These are phyloP conservation scores for Platorchestia sp. DNA, from an alignment of 1,140 invertebrate species.

Conservation along the genomic window DNA sequence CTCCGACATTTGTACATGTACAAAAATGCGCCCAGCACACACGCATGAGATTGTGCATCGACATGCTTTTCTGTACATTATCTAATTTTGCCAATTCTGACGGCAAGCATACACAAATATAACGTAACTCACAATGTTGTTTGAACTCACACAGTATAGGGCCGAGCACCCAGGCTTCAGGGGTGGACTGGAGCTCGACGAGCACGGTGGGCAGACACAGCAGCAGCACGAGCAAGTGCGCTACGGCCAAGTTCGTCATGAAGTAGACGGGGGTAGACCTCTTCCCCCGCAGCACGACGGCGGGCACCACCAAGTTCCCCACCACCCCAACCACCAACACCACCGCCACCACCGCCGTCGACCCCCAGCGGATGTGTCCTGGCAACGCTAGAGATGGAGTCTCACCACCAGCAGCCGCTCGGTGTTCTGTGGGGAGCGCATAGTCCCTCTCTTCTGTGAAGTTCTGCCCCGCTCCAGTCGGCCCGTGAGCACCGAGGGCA, in stretches of 20 bases:
- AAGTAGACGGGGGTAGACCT: conserved; percentile 93
- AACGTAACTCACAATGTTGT: no score
- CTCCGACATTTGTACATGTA: no score
- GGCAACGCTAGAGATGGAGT: neutral
- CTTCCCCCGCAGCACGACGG: conserved; percentile 90
- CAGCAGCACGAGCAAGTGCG: conserved; percentile 90
- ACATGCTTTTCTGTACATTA: no score
- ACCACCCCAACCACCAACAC: conserved; percentile 88
- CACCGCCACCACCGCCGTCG: conserved; percentile 84
- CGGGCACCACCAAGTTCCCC: conserved; percentile 92
- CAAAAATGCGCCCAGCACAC: no score
- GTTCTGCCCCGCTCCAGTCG: neutral
- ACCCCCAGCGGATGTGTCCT: conserved; percentile 74
- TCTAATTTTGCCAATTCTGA: no score
- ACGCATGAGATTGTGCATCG: no score
- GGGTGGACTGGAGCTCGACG: conserved; percentile 88
- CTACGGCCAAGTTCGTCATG: conserved; percentile 91
- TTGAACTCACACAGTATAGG: conserved; percentile 89
- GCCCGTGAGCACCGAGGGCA: no score
- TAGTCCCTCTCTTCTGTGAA: neutral
- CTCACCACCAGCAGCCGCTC: no score
- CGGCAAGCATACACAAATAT: no score
- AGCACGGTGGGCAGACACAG: conserved; percentile 91
- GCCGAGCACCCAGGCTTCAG: conserved; percentile 91
- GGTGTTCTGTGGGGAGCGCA: neutral